These are phyloP conservation scores for Cygnus buccinator DNA, from an alignment of 2,113 vertebrate genomes.

Conservation along the genomic window DNA sequence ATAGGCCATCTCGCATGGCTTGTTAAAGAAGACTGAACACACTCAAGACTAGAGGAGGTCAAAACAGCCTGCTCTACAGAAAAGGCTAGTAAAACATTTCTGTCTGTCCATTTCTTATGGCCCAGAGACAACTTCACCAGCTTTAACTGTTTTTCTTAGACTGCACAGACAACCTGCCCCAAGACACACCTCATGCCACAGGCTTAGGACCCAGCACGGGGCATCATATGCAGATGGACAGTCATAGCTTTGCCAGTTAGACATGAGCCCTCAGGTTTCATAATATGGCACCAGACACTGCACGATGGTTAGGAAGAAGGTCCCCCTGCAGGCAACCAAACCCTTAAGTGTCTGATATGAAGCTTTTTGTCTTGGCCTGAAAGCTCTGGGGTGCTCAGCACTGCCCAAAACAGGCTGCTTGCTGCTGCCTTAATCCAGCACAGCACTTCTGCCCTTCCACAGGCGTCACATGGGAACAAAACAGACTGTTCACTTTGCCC, in stretches of 20 bases:
- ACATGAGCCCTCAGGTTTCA: neutral
- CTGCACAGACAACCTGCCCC: neutral
- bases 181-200: rapidly evolving
- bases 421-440: neutral
- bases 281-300: neutral
- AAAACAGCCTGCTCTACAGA: neutral
- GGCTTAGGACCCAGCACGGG: neutral
- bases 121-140: neutral
- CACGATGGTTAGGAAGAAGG: neutral
- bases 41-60: neutral
- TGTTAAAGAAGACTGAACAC: neutral
- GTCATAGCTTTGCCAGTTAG: neutral
- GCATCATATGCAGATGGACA: neutral
- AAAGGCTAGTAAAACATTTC: neutral
- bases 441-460: neutral
- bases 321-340: neutral
- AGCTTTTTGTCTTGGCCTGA: neutral
- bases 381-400: neutral
- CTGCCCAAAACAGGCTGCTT: neutral
- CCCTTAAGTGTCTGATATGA: neutral
- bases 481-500: neutral
- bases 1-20: neutral
- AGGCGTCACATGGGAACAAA: neutral
- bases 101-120: neutral
- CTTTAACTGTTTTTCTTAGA: neutral